phyloP scores from a whole-genome alignment of 1,140 invertebrate species.

The Drosophila insularis region DNA sequence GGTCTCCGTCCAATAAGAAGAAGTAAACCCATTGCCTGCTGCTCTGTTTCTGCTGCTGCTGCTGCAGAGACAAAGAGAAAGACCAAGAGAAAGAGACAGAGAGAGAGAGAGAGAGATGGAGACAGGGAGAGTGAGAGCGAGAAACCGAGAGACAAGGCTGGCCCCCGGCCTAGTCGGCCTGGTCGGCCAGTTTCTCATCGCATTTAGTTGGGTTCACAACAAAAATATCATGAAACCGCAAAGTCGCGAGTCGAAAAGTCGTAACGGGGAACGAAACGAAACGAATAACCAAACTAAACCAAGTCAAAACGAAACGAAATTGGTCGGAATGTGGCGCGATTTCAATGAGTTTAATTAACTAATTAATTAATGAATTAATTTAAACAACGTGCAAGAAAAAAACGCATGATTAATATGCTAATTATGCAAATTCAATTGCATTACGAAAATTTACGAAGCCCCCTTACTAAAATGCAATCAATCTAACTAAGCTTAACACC shows the following conservation, averaged over 20 bases:
- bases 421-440: slow-evolving; percentile 28
- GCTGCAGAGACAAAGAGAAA: slow-evolving; percentile 11
- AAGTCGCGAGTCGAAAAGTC: slow-evolving; percentile 54
- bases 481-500: slow-evolving; percentile 35
- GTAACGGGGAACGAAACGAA: slow-evolving; percentile 21
- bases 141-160: slow-evolving; percentile 14
- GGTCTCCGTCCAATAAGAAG: slow-evolving; percentile 65
- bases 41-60: slow-evolving; percentile 55
- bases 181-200: slow-evolving; percentile 81
- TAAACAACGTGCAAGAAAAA: slow-evolving; percentile 15
- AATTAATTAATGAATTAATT: slow-evolving; percentile 27
- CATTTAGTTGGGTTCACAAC: slow-evolving; percentile 82
- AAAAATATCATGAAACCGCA: slow-evolving; percentile 63
- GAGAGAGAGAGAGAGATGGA: background rate
- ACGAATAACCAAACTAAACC: slow-evolving; percentile 11
- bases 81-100: background rate
- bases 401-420: slow-evolving; percentile 37
- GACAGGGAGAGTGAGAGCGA: background rate
- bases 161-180: slow-evolving; percentile 26
- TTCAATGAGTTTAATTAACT: slow-evolving; percentile 46
- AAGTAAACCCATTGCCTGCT: slow-evolving; percentile 39
- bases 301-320: slow-evolving; percentile 20
- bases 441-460: slow-evolving; percentile 7
- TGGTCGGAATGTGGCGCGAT: slow-evolving; percentile 20
- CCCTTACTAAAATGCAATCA: background rate